Percentiles rank a stretch among this genome's conserved stretches.
Evolutionary conservation across 1,140 invertebrate genomes (phyloP).

Genomic region (Sarcophaga bullata): DNA sequence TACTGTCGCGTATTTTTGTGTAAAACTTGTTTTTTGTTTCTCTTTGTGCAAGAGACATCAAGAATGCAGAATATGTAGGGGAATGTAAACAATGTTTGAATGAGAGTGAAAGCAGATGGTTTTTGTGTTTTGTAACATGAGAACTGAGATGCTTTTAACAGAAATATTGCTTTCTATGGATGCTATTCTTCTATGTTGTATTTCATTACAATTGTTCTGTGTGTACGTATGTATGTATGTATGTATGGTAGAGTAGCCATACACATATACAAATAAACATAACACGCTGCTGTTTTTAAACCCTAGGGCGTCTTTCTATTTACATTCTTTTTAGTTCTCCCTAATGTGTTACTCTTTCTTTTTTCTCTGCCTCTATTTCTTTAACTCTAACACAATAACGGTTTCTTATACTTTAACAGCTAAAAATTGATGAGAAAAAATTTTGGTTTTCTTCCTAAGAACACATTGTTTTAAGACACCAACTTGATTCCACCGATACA

Average conservation of each 20-base stretch:
- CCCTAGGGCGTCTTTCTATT: not conserved
- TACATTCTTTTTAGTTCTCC: not conserved
- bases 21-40: no score
- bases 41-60: not conserved
- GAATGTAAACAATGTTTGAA: not conserved
- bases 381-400: no score
- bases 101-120: conserved; percentile 33
- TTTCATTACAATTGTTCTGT: not conserved
- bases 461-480: no score
- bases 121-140: conserved; percentile 22
- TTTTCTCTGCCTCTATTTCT: no score
- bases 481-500: no score
- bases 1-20: not conserved
- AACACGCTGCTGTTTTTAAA: not conserved
- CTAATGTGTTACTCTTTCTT: no score
- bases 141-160: conserved; percentile 29
- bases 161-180: conserved; percentile 11
- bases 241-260: not conserved
- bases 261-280: no score
- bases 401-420: no score
- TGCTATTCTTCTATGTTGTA: not conserved
- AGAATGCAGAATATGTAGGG: not conserved
- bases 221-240: not conserved
- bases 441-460: no score
- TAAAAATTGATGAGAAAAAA: no score